These are phyloP conservation scores for Allygus modestus DNA, from an alignment of 2,888 invertebrate genomes.

Conservation along the genomic window DNA sequence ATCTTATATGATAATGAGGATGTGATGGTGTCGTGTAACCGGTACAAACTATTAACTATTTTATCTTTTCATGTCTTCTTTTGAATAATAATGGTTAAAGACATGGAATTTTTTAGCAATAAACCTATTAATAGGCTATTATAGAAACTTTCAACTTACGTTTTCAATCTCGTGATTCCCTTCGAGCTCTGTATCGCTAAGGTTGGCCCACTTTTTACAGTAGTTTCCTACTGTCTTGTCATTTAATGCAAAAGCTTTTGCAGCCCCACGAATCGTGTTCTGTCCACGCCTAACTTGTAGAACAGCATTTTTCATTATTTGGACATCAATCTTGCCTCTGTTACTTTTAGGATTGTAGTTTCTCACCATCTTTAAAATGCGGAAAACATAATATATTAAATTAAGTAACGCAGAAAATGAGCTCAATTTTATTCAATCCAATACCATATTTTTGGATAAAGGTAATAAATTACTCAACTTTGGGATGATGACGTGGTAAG, in stretches of 20 bases:
- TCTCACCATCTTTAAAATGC: background rate
- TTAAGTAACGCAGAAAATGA: background rate
- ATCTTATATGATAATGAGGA: conserved; percentile 18
- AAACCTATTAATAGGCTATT: conserved; percentile 3
- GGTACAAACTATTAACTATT: too few species aligned
- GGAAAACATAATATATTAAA: background rate
- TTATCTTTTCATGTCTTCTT: too few species aligned
- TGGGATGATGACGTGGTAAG: too few species aligned
- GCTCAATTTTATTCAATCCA: background rate
- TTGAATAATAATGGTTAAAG: background rate
- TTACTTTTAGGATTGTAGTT: background rate
- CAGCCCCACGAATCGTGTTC: conserved; percentile 32
- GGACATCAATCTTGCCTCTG: background rate
- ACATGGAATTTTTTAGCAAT: background rate
- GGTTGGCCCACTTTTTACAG: conserved; percentile 45
- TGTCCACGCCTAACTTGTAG: conserved; percentile 13
- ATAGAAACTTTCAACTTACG: conserved; percentile 23
- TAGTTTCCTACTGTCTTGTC: conserved; percentile 53
- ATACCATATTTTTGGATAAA: too few species aligned
- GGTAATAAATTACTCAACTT: too few species aligned
- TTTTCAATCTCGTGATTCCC: conserved; percentile 8
- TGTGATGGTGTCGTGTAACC: background rate
- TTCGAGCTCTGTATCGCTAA: conserved; percentile 8
- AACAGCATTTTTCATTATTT: conserved; percentile 46
- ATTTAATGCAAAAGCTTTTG: conserved; percentile 31